Evolutionary conservation across 2,797 vertebrate genomes (phyloP).

Genomic region (Enteromius argenteus): DNA sequence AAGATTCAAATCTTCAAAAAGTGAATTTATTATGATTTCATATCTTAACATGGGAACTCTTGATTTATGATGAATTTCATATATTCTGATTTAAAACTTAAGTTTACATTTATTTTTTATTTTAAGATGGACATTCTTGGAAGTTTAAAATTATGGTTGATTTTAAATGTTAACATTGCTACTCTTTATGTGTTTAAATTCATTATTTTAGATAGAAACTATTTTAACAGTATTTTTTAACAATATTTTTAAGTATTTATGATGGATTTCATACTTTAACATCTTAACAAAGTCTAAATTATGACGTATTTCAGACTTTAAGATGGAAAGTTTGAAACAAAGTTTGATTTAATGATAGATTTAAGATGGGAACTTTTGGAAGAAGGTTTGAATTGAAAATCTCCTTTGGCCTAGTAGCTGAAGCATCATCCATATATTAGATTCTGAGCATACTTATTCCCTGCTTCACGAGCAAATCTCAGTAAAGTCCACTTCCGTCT

Average conservation of each 20-base stretch:
- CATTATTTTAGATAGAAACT: background rate
- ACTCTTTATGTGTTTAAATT: background rate
- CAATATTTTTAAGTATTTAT: no score
- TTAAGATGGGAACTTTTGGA: background rate
- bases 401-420: no score
- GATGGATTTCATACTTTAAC: background rate
- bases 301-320: background rate
- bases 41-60: background rate
- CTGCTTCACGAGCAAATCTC: background rate
- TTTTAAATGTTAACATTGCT: background rate
- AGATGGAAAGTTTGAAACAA: background rate
- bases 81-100: background rate
- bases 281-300: background rate
- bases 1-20: background rate
- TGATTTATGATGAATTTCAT: background rate
- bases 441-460: background rate
- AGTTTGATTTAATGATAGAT: background rate
- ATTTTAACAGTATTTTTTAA: no score
- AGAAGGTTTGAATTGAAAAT: background rate
- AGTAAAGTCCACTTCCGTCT: constrained; percentile 34
- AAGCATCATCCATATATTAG: background rate
- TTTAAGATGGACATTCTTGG: background rate
- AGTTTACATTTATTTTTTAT: background rate
- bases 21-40: background rate
- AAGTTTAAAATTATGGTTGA: background rate